Conservation (phyloP, 30 jellyfish, hydroid and myxozoan species). For the Pelagia noctiluca region DNA sequence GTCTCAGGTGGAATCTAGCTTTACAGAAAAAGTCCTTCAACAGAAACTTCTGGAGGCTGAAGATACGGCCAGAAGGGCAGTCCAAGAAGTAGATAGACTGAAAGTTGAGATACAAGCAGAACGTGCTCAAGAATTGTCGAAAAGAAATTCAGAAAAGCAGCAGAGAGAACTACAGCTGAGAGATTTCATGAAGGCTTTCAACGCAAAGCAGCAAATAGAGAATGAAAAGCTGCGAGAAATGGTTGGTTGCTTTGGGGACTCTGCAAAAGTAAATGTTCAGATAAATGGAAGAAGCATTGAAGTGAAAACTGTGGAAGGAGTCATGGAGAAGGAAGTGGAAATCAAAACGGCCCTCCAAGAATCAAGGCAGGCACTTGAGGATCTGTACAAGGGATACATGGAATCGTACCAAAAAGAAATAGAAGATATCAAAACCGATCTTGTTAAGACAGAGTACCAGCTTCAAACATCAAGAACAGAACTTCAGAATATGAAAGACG, state of each 20-base stretch:
- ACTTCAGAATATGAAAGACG: constrained; percentile 47
- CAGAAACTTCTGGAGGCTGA: constrained; percentile 70
- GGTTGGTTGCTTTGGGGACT: constrained; percentile 74
- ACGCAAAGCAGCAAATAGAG: constrained; percentile 45
- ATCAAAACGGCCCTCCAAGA: constrained; percentile 54
- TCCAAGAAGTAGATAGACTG: constrained; percentile 72
- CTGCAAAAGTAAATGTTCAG: constrained; percentile 59
- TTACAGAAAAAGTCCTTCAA: constrained; percentile 67
- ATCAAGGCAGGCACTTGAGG: constrained; percentile 65
- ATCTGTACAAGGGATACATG: constrained; percentile 67
- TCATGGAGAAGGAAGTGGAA: constrained; percentile 76
- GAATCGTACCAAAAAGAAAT: constrained; percentile 63
- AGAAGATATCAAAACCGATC: constrained; percentile 62
- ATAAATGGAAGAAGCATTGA: constrained; percentile 73
- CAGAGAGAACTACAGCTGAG: constrained; percentile 61
- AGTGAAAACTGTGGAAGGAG: constrained; percentile 72
- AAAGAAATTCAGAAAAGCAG: constrained; percentile 74
- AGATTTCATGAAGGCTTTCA: constrained; percentile 49
- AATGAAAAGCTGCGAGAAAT: constrained; percentile 54
- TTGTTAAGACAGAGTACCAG: constrained; percentile 51
- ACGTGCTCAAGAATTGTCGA: constrained; percentile 62
- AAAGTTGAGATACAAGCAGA: constrained; percentile 67
- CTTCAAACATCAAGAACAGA: constrained; percentile 64
- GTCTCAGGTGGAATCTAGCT: constrained; percentile 38
- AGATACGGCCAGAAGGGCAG: constrained; percentile 56